Evolutionary conservation across 2,113 vertebrate species (phyloP).

Genomic region (Myxocyprinus asiaticus): DNA sequence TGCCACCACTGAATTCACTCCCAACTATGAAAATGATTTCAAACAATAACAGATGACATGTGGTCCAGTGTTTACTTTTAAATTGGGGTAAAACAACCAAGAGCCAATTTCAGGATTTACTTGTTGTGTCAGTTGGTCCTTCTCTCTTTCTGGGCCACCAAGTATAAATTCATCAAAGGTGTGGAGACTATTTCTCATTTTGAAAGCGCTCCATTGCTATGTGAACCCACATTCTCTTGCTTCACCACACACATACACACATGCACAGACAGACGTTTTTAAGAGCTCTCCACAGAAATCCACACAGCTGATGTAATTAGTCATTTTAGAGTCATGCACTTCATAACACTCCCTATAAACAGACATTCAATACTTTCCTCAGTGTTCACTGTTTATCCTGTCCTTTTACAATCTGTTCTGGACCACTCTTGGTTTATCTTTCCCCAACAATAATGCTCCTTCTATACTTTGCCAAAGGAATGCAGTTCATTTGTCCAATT

Average conservation of each 20-base stretch:
- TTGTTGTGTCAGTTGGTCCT: neutral
- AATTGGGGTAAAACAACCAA: neutral
- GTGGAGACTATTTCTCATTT: neutral
- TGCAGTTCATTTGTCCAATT: slow-evolving; percentile 71
- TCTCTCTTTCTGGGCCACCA: neutral
- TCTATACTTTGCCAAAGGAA: slow-evolving; percentile 64
- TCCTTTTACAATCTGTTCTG: slow-evolving; percentile 67
- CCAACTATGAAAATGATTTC: neutral
- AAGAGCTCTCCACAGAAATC: slow-evolving; percentile 56
- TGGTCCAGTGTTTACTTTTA: neutral
- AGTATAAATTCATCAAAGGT: slow-evolving; percentile 2
- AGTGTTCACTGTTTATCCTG: slow-evolving; percentile 73
- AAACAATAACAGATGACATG: neutral
- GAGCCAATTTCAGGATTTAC: neutral
- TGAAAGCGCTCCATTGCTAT: slow-evolving; percentile 10
- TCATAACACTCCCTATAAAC: slow-evolving; percentile 79
- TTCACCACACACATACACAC: neutral
- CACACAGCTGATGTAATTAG: slow-evolving; percentile 74
- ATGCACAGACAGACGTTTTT: slow-evolving; percentile 1
- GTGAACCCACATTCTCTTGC: neutral
- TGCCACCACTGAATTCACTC: neutral
- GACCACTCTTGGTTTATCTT: slow-evolving; percentile 70
- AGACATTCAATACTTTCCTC: slow-evolving; percentile 84
- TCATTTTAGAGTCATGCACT: slow-evolving; percentile 71
- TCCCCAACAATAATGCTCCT: slow-evolving; percentile 72